A percentile compares a stretch with the other conserved stretches of the same genome.
These are phyloP conservation scores for Notoglanidium macrostoma DNA, from an alignment of 2,797 vertebrate genomes.

Conservation along the genomic window DNA sequence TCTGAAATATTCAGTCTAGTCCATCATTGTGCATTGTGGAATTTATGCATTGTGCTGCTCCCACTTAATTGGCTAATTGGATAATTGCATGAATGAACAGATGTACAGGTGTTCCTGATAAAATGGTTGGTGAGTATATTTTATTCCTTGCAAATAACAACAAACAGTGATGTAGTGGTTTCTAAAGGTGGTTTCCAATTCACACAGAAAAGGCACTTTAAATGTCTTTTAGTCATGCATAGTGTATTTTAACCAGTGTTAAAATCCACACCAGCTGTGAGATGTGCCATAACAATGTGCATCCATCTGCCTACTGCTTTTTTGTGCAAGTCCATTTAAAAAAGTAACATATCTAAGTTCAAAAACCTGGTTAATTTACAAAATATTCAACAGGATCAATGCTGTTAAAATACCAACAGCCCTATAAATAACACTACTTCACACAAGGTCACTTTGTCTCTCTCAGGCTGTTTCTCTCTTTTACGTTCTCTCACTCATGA, in stretches of 20 bases:
- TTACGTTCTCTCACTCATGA: background rate
- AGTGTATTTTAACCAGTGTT: background rate
- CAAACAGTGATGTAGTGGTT: background rate
- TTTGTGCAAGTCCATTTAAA: background rate
- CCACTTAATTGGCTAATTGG: background rate
- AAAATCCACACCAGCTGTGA: background rate
- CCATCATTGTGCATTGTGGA: background rate
- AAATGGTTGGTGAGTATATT: background rate
- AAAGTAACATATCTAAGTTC: background rate
- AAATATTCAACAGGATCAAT: background rate
- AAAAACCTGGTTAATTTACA: background rate
- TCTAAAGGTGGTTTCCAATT: background rate
- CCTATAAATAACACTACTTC: background rate
- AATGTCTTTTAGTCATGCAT: background rate
- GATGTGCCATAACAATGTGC: background rate
- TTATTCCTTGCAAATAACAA: background rate
- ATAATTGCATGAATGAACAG: background rate
- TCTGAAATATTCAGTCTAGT: background rate
- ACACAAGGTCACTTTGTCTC: background rate
- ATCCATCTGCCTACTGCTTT: background rate
- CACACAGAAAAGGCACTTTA: background rate
- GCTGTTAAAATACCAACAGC: background rate
- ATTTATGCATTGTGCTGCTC: background rate
- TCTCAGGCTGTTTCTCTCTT: background rate
- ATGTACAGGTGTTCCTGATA: background rate